Evolutionary conservation across 2,113 vertebrate genomes (phyloP).

Genomic region (Laticauda laticaudata): DNA sequence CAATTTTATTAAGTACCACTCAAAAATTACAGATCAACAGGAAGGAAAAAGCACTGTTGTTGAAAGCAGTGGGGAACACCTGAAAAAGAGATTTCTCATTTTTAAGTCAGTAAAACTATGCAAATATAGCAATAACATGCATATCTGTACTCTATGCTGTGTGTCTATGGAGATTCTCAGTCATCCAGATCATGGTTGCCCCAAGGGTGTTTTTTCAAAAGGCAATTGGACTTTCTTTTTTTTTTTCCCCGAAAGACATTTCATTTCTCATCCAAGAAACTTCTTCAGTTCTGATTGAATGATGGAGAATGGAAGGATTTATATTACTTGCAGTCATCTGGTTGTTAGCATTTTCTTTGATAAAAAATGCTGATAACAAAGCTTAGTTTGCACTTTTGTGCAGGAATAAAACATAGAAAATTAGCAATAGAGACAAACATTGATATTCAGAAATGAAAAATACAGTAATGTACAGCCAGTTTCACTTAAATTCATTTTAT

Average conservation of each 20-base stretch:
- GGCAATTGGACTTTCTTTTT: not conserved
- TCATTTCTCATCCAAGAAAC: not conserved
- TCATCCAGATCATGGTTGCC: not conserved
- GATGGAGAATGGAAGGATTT: not conserved
- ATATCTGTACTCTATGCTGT: not conserved
- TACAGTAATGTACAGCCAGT: not conserved
- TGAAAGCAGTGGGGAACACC: not conserved
- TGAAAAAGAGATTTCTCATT: not conserved
- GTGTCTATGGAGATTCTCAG: not conserved
- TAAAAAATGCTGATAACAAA: not conserved
- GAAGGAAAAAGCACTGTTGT: not conserved
- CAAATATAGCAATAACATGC: not conserved
- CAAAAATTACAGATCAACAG: conserved; percentile 9
- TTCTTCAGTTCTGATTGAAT: not conserved
- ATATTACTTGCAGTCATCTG: not conserved
- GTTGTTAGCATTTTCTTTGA: not conserved
- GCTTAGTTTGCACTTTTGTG: not conserved
- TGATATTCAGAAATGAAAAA: not conserved
- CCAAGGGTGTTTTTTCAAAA: not conserved
- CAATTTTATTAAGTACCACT: conserved; percentile 20
- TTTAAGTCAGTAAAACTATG: not conserved
- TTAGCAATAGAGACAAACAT: not conserved
- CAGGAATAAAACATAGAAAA: not conserved
- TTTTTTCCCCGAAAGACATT: not conserved
- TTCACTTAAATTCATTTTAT: not conserved